Percentiles rank a stretch among this genome's conserved stretches.
Evolutionary conservation across 2,113 vertebrate species (phyloP).

Genomic region (Noturus placidus): DNA sequence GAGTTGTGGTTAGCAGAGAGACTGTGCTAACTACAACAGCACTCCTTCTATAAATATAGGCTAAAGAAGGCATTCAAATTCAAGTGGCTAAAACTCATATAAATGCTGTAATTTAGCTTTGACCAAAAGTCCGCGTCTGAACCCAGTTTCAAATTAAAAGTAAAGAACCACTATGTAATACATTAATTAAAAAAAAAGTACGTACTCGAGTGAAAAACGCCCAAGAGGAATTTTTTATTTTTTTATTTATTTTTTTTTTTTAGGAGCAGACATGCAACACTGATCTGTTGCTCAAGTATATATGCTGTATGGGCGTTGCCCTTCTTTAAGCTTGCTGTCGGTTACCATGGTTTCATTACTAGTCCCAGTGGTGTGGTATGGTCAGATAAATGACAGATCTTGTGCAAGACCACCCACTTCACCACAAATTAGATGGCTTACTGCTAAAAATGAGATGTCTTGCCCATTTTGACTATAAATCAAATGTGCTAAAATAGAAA

Average conservation of each 20-base stretch:
- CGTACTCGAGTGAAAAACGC: not conserved
- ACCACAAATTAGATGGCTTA: slow-evolving; percentile 3
- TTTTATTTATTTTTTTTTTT: too few relatives aligned
- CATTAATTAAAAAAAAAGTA: not conserved
- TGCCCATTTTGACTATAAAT: not conserved
- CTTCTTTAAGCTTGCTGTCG: not conserved
- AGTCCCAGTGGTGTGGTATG: not conserved
- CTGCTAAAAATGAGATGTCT: not conserved
- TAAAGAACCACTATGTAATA: not conserved
- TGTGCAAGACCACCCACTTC: not conserved
- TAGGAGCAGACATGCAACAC: not conserved
- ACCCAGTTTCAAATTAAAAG: not conserved
- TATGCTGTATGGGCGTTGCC: too few relatives aligned
- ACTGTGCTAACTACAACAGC: not conserved
- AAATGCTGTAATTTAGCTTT: not conserved
- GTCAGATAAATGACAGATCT: not conserved
- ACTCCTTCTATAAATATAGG: not conserved
- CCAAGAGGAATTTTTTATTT: too few relatives aligned
- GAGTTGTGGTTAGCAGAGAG: not conserved
- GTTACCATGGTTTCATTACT: not conserved
- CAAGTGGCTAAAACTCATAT: not conserved
- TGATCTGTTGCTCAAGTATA: too few relatives aligned
- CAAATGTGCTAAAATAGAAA: not conserved
- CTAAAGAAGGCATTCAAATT: not conserved
- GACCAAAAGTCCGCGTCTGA: not conserved